Percentiles rank a stretch among this genome's conserved stretches.
These are phyloP conservation scores for Vanacampus margaritifer DNA, from an alignment of 2,113 vertebrate species.

Conservation along the genomic window DNA sequence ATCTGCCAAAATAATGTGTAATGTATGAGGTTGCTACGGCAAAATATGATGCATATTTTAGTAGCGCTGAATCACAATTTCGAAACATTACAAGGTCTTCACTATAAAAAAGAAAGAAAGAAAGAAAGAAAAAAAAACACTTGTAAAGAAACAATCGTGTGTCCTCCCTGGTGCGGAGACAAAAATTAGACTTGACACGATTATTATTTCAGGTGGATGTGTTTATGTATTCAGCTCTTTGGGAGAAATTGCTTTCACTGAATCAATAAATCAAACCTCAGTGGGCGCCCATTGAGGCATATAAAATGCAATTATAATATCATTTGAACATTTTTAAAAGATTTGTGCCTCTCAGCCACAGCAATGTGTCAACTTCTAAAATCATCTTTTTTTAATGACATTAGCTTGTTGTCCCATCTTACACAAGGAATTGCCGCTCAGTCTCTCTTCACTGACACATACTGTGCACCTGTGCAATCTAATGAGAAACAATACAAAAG, in stretches of 20 bases:
- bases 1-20: conserved; percentile 13
- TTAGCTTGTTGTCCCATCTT: conserved; percentile 37
- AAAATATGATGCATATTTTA: conserved; percentile 25
- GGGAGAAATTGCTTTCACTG: not conserved
- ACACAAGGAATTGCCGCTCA: not conserved
- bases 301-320: conserved; percentile 3
- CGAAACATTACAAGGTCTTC: not conserved
- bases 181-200: conserved; percentile 26
- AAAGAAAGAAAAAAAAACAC: not conserved
- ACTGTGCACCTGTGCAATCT: too few species aligned
- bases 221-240: not conserved
- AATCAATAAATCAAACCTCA: conserved; percentile 7
- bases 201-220: conserved; percentile 2
- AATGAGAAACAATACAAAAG: too few species aligned
- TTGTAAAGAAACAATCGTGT: not conserved
- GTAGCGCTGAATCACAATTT: conserved; percentile 7
- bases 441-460: not conserved
- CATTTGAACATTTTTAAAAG: conserved; percentile 14
- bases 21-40: conserved; percentile 9
- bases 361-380: not conserved
- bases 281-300: not conserved
- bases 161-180: conserved; percentile 15
- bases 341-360: not conserved
- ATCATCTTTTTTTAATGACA: conserved; percentile 29
- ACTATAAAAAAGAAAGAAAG: not conserved